These are phyloP conservation scores for Melieria crassipennis DNA, from an alignment of 2,888 invertebrate genomes.

Conservation along the genomic window DNA sequence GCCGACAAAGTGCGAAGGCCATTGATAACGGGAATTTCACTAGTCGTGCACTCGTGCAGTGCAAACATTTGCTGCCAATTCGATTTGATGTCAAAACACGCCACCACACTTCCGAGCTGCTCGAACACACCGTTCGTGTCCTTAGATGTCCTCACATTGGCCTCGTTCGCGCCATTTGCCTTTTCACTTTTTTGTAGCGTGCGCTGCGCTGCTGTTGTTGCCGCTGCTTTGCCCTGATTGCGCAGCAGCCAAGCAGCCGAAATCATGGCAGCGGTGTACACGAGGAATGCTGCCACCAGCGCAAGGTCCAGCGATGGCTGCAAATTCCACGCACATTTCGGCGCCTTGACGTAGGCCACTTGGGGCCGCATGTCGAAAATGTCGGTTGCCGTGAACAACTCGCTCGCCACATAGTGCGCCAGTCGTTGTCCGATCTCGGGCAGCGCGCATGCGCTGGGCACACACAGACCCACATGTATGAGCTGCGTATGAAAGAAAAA, in stretches of 20 bases:
- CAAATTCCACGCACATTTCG: constrained; percentile 40
- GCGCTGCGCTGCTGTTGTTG: no score
- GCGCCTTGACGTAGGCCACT: constrained; percentile 60
- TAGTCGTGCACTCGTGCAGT: constrained; percentile 26
- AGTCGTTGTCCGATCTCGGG: constrained; percentile 59
- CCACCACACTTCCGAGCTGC: background rate
- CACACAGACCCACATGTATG: constrained; percentile 67
- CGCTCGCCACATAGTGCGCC: constrained; percentile 53
- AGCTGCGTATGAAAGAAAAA: constrained; percentile 49
- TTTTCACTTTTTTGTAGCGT: background rate
- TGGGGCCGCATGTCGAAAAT: constrained; percentile 58
- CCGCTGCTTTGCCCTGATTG: no score
- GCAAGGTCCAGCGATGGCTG: no score
- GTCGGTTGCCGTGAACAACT: constrained; percentile 52
- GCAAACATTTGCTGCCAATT: constrained; percentile 16
- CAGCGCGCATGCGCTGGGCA: constrained; percentile 66
- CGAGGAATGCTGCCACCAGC: no score
- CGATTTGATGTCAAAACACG: constrained; percentile 4
- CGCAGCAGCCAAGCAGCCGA: no score
- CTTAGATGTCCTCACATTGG: background rate
- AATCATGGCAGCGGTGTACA: no score
- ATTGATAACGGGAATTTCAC: constrained; percentile 48
- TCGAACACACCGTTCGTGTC: background rate
- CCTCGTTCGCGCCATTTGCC: background rate
- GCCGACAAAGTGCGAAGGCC: constrained; percentile 61